Base-by-base conservation (phyloP, 2,113 vertebrate species). In the Catharus fuscescens region DNA sequence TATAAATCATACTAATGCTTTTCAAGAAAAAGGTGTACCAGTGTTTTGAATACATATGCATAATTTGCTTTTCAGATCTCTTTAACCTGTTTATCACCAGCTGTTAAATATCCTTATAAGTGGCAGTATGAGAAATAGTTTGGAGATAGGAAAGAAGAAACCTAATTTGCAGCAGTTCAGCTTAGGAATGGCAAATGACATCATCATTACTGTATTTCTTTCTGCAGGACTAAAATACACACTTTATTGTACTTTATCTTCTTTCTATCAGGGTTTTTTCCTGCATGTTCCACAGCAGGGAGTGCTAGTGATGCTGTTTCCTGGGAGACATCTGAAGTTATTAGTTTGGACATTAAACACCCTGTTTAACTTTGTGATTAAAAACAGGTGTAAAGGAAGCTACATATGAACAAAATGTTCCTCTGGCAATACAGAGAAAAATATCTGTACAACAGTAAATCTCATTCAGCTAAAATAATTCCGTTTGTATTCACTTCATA, bases 341-440 rank as follows among this genome's bases (percentile, higher is more conserved):
- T 48, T 86, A 76, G 34, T 81, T 76, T 93, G 83, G 65, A 91
- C 73, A 60, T 76, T 83, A 95, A 89, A 59, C 61, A 93, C 36
- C 31, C 15, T 57, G 56, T 60, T 89, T 73, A 92, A 81, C 61
- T 67, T 85, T 70, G 57, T 6, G 4, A 88, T 95, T 92, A 94
- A 95, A 92, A 90, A 18, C 67, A 80, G 67, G 42, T 72, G 47
- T 79, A 81, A 85, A 45, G 38, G 54, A 83, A 83, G 53, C 26
- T 80, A 21, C 14, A 26, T 70, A n/a, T 50, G n/a, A 90, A 65
- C 70, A 92, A 80, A 85, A 80, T 38, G 18, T 66, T 90, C 34
- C 59, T 78, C 29, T 80, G 67, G 47, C 40, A 53, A 54, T 72
- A 73, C 0, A 18, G 74, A 76, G 26, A 65, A 88, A 94, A 78